Evolutionary conservation across 1,140 invertebrate genomes (phyloP), one percentile per base, ranked within the genome.

Genomic region (Anoplolepis gracilipes): DNA sequence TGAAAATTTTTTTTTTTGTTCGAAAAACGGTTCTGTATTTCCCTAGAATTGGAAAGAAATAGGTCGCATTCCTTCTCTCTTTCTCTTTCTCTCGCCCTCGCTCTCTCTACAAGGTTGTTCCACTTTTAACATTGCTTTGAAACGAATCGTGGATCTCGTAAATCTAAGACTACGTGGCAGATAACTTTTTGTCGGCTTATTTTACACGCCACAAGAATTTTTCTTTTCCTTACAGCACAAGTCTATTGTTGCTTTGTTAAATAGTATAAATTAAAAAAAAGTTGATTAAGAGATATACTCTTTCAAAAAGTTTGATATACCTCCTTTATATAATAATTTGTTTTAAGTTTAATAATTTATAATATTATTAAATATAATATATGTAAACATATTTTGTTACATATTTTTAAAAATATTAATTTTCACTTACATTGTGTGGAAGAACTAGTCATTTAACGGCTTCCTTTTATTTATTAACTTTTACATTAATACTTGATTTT

Each of bases 91-190:
- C 39, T 42, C n/a, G n/a, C n/a, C n/a, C 42, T 46, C 42, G 10
- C 16, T 49, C 46, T 49, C 16, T 49, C 16, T 53, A 67, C 87
- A 89, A 81, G 82, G 85, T 64, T 76, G 65, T 64, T 46, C 79
- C 87, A 92, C 90, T 92, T 90, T 88, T 85, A 76, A 62, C 85
- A 49, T 82, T 65, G 78, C 87, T 87, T 70, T 88, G 89, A 87
- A 92, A 93, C 92, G 87, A 91, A 92, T 90, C 82, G 86, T 62
- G 77, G 65, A 75, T 67, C 36, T 92, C 92, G 90, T 92, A 92
- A 93, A 93, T 92, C 85, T 91, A 70, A 70, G 82, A 86, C 88
- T 88, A 72, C 86, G 46, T 85, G 70, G 91, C 87, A 85, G 85
- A 85, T 85, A 82, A 39, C 78, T 85, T 90, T 87, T 85, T 76